Conservation (phyloP, 2,113 vertebrate genomes). For the Antennarius striatus region DNA sequence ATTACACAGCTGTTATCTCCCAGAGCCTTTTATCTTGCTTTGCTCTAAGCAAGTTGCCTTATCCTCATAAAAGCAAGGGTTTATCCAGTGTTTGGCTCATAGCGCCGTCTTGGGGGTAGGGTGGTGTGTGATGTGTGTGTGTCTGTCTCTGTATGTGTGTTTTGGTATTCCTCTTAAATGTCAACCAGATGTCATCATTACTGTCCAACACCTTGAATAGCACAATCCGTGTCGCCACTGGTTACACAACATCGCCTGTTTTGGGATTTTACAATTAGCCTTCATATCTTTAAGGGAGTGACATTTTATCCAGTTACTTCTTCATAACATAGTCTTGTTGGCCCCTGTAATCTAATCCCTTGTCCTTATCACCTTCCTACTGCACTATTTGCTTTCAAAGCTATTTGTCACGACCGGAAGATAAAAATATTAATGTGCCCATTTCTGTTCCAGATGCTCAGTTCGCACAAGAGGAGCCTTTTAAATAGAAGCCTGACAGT, state of each 20-base stretch:
- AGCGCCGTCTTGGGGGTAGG: conserved; percentile 38
- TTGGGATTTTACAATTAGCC: conserved; percentile 46
- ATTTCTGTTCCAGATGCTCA: background rate
- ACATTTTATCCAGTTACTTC: conserved; percentile 36
- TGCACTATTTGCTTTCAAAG: conserved; percentile 44
- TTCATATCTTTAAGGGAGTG: conserved; percentile 33
- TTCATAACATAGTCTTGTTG: conserved; percentile 25
- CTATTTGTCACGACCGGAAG: conserved; percentile 52
- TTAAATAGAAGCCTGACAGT: too few relatives aligned
- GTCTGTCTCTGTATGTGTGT: conserved; percentile 28
- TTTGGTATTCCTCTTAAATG: conserved; percentile 13
- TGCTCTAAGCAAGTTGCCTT: conserved; percentile 47
- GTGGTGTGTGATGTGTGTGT: background rate
- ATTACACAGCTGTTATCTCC: conserved; percentile 59
- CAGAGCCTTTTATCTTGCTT: conserved; percentile 49
- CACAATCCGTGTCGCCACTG: background rate
- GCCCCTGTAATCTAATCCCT: conserved; percentile 48
- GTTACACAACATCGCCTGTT: conserved; percentile 14
- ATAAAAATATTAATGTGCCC: conserved; percentile 40
- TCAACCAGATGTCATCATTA: conserved; percentile 23
- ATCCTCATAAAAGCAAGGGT: conserved; percentile 57
- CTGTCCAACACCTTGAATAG: background rate
- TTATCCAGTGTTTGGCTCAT: conserved; percentile 39
- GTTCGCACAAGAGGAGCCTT: too few relatives aligned
- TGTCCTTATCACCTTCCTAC: conserved; percentile 40